These are phyloP conservation scores for Philotrypesis tridentata DNA, from an alignment of 1,140 invertebrate genomes.

Conservation along the genomic window DNA sequence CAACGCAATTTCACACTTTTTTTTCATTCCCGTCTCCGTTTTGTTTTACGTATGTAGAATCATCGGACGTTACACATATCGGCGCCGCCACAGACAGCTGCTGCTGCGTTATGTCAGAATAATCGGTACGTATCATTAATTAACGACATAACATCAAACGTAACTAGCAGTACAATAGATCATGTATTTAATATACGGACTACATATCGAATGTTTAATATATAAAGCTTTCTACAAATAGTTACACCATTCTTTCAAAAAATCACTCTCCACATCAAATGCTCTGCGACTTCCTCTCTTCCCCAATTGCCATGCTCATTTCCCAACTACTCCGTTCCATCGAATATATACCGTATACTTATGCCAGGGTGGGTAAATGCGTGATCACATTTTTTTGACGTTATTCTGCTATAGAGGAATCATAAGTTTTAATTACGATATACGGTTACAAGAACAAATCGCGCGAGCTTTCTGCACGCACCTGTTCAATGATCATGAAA, in stretches of 20 bases:
- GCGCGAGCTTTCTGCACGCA: not conserved
- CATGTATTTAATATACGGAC: constrained; percentile 52
- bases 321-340: constrained; percentile 39
- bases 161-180: constrained; percentile 66
- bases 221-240: constrained; percentile 72
- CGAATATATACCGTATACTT: constrained; percentile 66
- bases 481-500: constrained; percentile 27
- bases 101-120: constrained; percentile 57
- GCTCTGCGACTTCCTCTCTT: constrained; percentile 8
- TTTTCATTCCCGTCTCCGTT: constrained; percentile 60
- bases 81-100: constrained; percentile 63
- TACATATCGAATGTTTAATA: constrained; percentile 39
- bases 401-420: constrained; percentile 46
- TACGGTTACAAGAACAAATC: constrained; percentile 40
- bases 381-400: constrained; percentile 67
- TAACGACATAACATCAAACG: constrained; percentile 67
- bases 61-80: constrained; percentile 65
- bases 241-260: constrained; percentile 60
- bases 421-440: constrained; percentile 39
- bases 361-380: constrained; percentile 61
- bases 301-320: not conserved
- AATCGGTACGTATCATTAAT: constrained; percentile 60
- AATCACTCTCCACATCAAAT: constrained; percentile 52
- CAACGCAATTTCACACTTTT: constrained; percentile 51
- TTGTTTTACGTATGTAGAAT: constrained; percentile 68